Percentiles rank a stretch among this genome's conserved stretches.
Evolutionary conservation across 2,888 invertebrate species (phyloP).

Genomic region (Cantharis rustica): DNA sequence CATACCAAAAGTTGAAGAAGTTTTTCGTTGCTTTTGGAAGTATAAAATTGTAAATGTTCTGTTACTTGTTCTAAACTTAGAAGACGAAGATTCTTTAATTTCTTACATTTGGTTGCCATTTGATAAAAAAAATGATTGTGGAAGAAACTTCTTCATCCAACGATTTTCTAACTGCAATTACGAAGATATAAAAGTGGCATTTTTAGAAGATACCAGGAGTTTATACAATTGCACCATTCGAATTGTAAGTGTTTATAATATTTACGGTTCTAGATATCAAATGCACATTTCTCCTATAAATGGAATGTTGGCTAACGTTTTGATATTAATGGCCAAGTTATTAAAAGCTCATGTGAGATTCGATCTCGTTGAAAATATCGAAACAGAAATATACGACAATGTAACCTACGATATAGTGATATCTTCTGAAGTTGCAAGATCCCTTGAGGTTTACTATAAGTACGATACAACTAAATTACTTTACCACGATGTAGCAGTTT

Average conservation of each 20-base stretch:
- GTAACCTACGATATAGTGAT: neutral
- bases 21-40: no score
- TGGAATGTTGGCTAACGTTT: neutral
- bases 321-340: neutral
- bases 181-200: neutral
- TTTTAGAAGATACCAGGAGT: neutral
- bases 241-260: neutral
- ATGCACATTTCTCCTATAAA: neutral
- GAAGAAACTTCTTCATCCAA: neutral
- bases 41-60: neutral
- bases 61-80: neutral
- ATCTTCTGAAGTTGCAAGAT: neutral
- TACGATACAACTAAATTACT: neutral
- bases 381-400: neutral
- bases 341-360: neutral
- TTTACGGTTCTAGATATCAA: neutral
- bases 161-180: neutral
- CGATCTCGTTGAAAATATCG: neutral
- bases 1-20: neutral
- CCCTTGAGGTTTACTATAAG: neutral
- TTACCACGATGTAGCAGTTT: neutral
- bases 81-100: neutral
- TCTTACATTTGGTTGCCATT: neutral
- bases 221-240: neutral
- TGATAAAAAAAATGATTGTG: neutral